Base-by-base conservation (phyloP, 2,888 invertebrate genomes). In the Diogma glabrata region DNA sequence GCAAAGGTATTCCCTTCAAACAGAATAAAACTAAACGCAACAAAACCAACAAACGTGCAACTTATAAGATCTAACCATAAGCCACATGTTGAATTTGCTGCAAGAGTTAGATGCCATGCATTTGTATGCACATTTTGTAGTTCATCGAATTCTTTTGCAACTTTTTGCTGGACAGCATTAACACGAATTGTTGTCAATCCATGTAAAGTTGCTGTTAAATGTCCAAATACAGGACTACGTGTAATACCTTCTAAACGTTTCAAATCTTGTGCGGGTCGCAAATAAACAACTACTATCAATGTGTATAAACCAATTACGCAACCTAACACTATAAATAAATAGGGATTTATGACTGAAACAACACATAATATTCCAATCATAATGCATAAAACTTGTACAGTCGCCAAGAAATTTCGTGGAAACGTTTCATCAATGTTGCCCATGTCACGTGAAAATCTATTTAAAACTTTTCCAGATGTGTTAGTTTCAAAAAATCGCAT, bases 141-240 rank as follows among this genome's bases (percentile, higher is more conserved):
- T 20, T 66, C 65, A 62, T 88, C 88, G 59, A 89, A 88, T 60
- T 87, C 86, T 59, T 78, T 75, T 45, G 79, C 77, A 49, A 94
- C 79, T 60, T 84, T 74, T 22, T 14, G 28, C 63, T 86, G 78
- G 2, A 85, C 82, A 19, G 78, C 75, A 2, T 84, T 81, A 1
- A 92, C 84, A 53, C 95, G 76, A 54, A 96, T 91, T 0, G 91
- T 91, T 30, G 86, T 80, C 24, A 95, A 76, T 2, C 95, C 95
- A 54, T 84, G 79, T 8, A 95, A 72, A 0, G 90, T 83, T 1
- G 91, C 84, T n/a, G 86, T 84, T 57, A 94, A 78, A 64, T 94
- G 91, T 0, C 91, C 87, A 66, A 92, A 93, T 0, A 95, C 87
- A 0, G 95, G 94, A 69, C 92, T 91, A 55, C 87, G 78, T 52